Percentiles rank a stretch among this genome's conserved stretches.
Evolutionary conservation across 2,888 invertebrate genomes (phyloP).

Genomic region (Adelognathus sp.): DNA sequence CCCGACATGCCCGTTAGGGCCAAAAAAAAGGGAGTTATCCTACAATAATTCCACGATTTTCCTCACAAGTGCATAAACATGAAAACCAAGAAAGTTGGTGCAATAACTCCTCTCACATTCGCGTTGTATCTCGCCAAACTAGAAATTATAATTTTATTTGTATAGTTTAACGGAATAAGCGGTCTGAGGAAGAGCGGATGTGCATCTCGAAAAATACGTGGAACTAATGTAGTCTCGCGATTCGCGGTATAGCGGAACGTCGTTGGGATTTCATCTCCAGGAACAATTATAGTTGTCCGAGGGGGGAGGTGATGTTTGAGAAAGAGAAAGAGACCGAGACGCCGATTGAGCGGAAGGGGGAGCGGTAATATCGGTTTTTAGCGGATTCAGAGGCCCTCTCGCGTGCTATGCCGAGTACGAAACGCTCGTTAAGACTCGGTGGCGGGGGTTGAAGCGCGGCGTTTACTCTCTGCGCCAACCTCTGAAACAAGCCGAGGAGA

Average conservation of each 20-base stretch:
- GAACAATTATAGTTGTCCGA: slow-evolving; percentile 26
- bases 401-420: slow-evolving; percentile 46
- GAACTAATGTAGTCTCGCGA: slow-evolving; percentile 11
- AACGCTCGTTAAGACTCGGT: slow-evolving; percentile 71
- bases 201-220: not conserved
- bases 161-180: slow-evolving; percentile 8
- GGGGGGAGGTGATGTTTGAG: slow-evolving; percentile 47
- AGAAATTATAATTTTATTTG: slow-evolving; percentile 9
- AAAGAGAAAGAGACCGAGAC: slow-evolving; percentile 55
- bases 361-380: slow-evolving; percentile 74
- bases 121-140: not conserved
- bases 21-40: no score
- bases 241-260: slow-evolving; percentile 32
- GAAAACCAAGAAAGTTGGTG: not conserved
- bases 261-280: slow-evolving; percentile 40
- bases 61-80: not conserved
- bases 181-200: slow-evolving; percentile 11
- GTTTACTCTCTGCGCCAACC: slow-evolving; percentile 12
- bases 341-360: slow-evolving; percentile 57
- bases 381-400: slow-evolving; percentile 63
- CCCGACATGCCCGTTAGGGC: no score
- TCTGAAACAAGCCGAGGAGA: slow-evolving; percentile 12
- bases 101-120: not conserved
- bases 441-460: slow-evolving; percentile 54
- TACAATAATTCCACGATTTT: no score